Evolutionary conservation across 2,888 invertebrate species (phyloP).

Genomic region (Sminthurides aquaticus): DNA sequence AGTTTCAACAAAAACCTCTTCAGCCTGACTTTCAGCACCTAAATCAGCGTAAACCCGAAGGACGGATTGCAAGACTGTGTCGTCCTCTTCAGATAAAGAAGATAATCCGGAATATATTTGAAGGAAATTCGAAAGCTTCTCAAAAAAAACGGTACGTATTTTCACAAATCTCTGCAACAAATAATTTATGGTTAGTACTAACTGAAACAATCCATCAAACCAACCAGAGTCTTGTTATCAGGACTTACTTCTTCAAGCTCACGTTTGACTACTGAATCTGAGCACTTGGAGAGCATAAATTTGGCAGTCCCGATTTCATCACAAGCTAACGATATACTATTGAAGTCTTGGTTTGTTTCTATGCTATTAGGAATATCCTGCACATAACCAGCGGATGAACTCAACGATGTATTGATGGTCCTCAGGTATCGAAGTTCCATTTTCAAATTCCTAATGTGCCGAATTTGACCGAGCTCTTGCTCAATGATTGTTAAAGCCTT

Average conservation of each 20-base stretch:
- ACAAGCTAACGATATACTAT: conserved; percentile 29
- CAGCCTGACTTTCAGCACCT: conserved; percentile 34
- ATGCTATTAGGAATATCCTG: conserved; percentile 29
- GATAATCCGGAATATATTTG: conserved; percentile 20
- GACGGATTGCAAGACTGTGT: conserved; percentile 28
- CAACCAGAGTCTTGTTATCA: no score
- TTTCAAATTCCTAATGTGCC: conserved; percentile 27
- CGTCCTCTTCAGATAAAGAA: background rate
- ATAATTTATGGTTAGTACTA: background rate
- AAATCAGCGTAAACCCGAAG: conserved; percentile 38
- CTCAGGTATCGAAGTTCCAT: conserved; percentile 32
- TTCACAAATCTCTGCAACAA: conserved; percentile 30
- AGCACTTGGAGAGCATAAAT: conserved; percentile 30
- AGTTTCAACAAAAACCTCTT: conserved; percentile 32
- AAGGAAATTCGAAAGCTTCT: conserved; percentile 28
- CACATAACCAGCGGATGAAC: conserved; percentile 33
- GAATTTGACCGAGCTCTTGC: conserved; percentile 29
- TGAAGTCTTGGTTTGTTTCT: conserved; percentile 27
- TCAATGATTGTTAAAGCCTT: conserved; percentile 30
- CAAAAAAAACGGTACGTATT: conserved; percentile 26
- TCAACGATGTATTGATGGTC: conserved; percentile 29
- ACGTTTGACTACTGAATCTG: conserved; percentile 6
- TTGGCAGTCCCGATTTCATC: conserved; percentile 38
- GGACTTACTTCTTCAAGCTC: conserved; percentile 16
- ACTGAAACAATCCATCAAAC: background rate